Conservation (phyloP, 2,888 invertebrate genomes). For the Tuberolachnus salignus region DNA sequence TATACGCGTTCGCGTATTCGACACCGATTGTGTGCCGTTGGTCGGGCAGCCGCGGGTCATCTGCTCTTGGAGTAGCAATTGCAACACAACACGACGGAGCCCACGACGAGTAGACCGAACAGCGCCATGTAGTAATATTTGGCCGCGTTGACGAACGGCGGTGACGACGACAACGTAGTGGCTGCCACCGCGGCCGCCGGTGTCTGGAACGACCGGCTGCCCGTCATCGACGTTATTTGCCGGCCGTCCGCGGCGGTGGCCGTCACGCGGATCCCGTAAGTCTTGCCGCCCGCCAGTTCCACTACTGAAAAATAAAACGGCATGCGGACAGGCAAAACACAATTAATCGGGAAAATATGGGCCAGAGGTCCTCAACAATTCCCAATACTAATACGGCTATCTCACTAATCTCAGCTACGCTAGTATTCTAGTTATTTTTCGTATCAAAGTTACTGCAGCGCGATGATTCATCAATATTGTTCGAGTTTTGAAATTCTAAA, state of each 20-base stretch:
- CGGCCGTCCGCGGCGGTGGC: slow-evolving; percentile 70
- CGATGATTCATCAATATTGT: too few relatives aligned
- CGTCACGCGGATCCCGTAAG: slow-evolving; percentile 76
- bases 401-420: too few relatives aligned
- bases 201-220: slow-evolving; percentile 18
- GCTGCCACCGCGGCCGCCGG: not conserved
- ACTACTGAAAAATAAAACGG: slow-evolving; percentile 68
- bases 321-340: too few relatives aligned
- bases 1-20: too few relatives aligned
- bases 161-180: not conserved
- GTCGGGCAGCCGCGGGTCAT: not conserved
- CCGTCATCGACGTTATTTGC: slow-evolving; percentile 66
- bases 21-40: not conserved
- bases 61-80: not conserved
- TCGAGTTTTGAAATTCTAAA: too few relatives aligned
- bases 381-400: too few relatives aligned
- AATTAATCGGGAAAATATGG: too few relatives aligned
- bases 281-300: slow-evolving; percentile 74
- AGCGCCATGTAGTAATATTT: slow-evolving; percentile 37
- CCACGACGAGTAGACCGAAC: slow-evolving; percentile 4
- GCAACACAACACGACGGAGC: slow-evolving; percentile 25
- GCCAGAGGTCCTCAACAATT: too few relatives aligned
- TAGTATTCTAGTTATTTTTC: too few relatives aligned
- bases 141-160: not conserved
- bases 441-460: too few relatives aligned